Evolutionary conservation across 2,113 vertebrate species (phyloP), one percentile per base, ranked within the genome.

Genomic region (Ochotona curzoniae): DNA sequence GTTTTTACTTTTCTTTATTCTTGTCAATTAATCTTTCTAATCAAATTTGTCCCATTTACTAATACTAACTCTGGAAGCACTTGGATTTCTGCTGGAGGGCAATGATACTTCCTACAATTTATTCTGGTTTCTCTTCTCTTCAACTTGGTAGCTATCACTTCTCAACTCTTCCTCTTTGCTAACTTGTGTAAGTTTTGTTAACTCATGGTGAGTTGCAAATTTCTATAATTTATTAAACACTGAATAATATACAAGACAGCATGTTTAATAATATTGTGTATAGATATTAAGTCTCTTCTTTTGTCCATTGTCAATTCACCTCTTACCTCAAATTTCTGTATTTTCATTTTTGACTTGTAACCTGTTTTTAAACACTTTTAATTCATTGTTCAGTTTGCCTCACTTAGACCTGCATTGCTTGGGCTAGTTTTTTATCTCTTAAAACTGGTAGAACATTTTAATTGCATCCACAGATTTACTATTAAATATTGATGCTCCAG

Each of bases 391-490:
- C 13, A 32, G 0, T 69, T 91, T 64, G 25, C 7, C 25, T 92
- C 26, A 4, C 1, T 69, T 8, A 8, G 1, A 67, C 8, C 13
- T 64, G 49, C 2, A 14, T 51, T 35, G 26, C 66, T 60, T 76
- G 35, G 23, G 35, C 30, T 12, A 63, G 30, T 7, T 60, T 87
- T 89, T 30, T 89, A 47, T n/a, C 49, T 66, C 35, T 35, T 44
- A 0, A 90, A 90, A 90, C 7, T 61, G 61, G 20, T 75, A 6
- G 8, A 44, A 80, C 9, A 76, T 71, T 86, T 96, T 47, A 73
- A 80, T 23, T n/a, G 67, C 35, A 69, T 57, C 18, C 8, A 89
- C 15, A 79, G 51, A 70, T 5, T 66, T 75, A 23, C 7, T 6
- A 28, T 69, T 87, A 81, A n/a, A 20, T 76, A 90, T 25, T 74